phyloP scores from a whole-genome alignment of 2,797 vertebrate genomes.

The Channallabes apus region DNA sequence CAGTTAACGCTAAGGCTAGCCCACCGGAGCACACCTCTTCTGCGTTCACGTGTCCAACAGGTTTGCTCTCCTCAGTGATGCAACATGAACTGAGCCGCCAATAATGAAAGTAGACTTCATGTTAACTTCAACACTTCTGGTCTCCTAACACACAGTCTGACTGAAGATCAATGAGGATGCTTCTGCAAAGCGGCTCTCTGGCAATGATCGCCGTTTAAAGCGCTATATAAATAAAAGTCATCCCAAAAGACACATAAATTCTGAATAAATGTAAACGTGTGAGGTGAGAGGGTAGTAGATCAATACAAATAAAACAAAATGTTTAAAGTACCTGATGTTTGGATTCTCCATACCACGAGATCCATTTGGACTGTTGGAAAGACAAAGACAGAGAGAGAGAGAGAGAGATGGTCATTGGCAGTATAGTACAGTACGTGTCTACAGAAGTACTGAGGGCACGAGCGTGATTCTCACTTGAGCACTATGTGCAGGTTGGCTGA shows the following conservation, averaged over 20 bases:
- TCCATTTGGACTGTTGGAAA: constrained; percentile 68
- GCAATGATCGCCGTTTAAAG: too few species aligned
- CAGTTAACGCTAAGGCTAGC: too few species aligned
- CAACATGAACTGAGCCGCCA: too few species aligned
- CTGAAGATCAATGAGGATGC: too few species aligned
- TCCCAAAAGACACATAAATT: neutral
- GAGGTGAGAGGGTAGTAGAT: neutral
- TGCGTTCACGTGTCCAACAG: too few species aligned
- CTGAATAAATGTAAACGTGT: neutral
- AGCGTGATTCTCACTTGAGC: constrained; percentile 82
- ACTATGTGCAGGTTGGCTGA: constrained; percentile 96
- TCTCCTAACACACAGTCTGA: too few species aligned
- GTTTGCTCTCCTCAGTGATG: too few species aligned
- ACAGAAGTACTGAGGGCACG: neutral
- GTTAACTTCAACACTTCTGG: too few species aligned
- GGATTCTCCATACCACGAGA: constrained; percentile 65
- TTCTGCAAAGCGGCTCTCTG: too few species aligned
- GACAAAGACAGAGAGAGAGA: neutral
- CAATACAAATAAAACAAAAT: neutral
- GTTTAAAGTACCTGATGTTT: constrained; percentile 32
- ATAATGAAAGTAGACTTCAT: too few species aligned
- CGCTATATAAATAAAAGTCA: too few species aligned
- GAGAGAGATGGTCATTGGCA: neutral
- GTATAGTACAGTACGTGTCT: neutral
- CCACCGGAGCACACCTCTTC: too few species aligned